Percentiles rank a stretch among this genome's conserved stretches.
Evolutionary conservation across 2,888 invertebrate genomes (phyloP).

Genomic region (Cylloceria caligata): DNA sequence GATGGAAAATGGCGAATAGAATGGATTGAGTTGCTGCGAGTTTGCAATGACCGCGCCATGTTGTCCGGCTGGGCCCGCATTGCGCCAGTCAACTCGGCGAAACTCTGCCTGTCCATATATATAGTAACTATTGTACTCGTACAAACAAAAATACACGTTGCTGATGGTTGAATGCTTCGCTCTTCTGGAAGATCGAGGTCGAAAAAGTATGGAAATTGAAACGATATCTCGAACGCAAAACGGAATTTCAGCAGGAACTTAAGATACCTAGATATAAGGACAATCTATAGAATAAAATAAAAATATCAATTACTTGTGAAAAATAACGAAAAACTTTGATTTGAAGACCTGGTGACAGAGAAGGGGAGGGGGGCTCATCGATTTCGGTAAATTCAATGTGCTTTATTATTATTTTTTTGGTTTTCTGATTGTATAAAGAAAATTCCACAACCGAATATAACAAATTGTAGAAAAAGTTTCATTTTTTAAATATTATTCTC

Average conservation of each 20-base stretch:
- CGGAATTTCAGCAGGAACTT: background rate
- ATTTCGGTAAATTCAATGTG: too few species aligned
- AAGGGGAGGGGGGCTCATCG: too few species aligned
- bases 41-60: conserved; percentile 77
- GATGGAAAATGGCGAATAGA: conserved; percentile 10
- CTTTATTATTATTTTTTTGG: too few species aligned
- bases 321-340: too few species aligned
- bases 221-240: background rate
- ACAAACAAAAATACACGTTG: background rate
- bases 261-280: background rate
- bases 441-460: too few species aligned
- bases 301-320: background rate
- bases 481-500: too few species aligned
- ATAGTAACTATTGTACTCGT: background rate
- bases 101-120: conserved; percentile 58
- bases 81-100: conserved; percentile 82
- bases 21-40: conserved; percentile 66
- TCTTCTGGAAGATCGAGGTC: background rate
- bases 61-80: conserved; percentile 82
- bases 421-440: too few species aligned
- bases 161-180: background rate
- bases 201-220: background rate
- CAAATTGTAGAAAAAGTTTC: too few species aligned
- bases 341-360: too few species aligned
- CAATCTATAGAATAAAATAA: background rate